A percentile compares a stretch with the other conserved stretches of the same genome.
phyloP scores from a whole-genome alignment of 2,888 invertebrate species.

The Drosophila differens region DNA sequence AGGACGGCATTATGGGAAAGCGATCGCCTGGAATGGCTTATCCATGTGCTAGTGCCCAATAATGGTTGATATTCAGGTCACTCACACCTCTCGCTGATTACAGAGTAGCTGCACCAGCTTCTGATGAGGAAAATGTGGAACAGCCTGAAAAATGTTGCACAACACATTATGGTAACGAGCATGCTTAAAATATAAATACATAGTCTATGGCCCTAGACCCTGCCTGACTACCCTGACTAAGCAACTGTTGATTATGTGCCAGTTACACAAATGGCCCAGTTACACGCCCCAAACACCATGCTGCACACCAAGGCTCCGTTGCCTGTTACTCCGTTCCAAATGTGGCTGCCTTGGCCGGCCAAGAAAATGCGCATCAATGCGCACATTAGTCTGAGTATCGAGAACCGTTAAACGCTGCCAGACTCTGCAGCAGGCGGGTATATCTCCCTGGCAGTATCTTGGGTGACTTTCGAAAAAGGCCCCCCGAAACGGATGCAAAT shows the following conservation, averaged over 20 bases:
- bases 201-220: slow-evolving; percentile 40
- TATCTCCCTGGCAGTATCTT: slow-evolving; percentile 35
- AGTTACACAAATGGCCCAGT: slow-evolving; percentile 77
- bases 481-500: slow-evolving; percentile 73
- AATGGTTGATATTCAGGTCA: slow-evolving; percentile 61
- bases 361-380: slow-evolving; percentile 68
- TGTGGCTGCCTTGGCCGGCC: slow-evolving; percentile 21
- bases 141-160: slow-evolving; percentile 56
- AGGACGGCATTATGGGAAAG: slow-evolving; percentile 18
- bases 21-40: slow-evolving; percentile 30
- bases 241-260: slow-evolving; percentile 79
- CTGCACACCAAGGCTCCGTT: slow-evolving; percentile 31
- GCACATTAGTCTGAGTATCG: slow-evolving; percentile 65
- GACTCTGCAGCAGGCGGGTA: slow-evolving; percentile 20
- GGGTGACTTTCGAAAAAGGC: slow-evolving; percentile 66
- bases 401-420: slow-evolving; percentile 69
- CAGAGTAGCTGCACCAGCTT: slow-evolving; percentile 36
- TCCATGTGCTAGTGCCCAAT: slow-evolving; percentile 33
- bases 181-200: slow-evolving; percentile 51
- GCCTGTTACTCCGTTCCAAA: slow-evolving; percentile 37
- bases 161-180: slow-evolving; percentile 79
- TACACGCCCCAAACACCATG: slow-evolving; percentile 62
- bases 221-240: slow-evolving; percentile 59
- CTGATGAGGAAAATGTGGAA: slow-evolving; percentile 31
- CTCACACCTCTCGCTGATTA: slow-evolving; percentile 70